Conservation (phyloP, 2,888 invertebrate genomes). For the Anodontia alba region DNA sequence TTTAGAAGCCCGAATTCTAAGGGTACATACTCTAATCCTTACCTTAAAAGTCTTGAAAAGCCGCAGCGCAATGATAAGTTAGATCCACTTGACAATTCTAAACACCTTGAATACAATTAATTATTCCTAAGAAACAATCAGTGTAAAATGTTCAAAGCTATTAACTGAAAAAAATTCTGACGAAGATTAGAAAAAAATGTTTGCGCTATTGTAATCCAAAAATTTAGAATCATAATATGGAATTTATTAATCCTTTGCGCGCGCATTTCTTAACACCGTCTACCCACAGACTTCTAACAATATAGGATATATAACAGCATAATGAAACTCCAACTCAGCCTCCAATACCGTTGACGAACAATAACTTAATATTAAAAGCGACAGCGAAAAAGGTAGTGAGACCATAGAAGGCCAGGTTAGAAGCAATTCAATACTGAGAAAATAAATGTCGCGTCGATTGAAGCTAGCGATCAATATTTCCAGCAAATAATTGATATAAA, state of each 20-base stretch:
- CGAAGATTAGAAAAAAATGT: no score
- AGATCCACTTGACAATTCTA: no score
- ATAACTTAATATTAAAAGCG: slow-evolving; percentile 13
- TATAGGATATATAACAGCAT: not conserved
- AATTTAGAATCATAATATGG: not conserved
- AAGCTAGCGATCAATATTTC: slow-evolving; percentile 9
- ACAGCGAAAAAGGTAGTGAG: not conserved
- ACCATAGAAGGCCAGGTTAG: not conserved
- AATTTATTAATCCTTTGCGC: not conserved
- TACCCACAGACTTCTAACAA: slow-evolving; percentile 2
- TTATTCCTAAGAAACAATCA: no score
- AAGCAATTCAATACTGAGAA: slow-evolving; percentile 15
- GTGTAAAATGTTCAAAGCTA: no score
- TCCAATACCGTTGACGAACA: slow-evolving; percentile 9
- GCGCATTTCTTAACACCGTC: not conserved
- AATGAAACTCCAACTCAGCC: not conserved
- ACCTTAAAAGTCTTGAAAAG: no score
- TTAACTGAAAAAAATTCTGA: no score
- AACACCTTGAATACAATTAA: no score
- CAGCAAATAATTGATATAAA: slow-evolving; percentile 17
- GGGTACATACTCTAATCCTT: no score
- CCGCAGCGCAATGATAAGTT: no score
- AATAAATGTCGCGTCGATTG: slow-evolving; percentile 17
- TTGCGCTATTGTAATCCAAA: no score
- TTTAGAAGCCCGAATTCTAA: no score